Evolutionary conservation across 2,797 vertebrate genomes (phyloP).

Genomic region (Manis pentadactyla): DNA sequence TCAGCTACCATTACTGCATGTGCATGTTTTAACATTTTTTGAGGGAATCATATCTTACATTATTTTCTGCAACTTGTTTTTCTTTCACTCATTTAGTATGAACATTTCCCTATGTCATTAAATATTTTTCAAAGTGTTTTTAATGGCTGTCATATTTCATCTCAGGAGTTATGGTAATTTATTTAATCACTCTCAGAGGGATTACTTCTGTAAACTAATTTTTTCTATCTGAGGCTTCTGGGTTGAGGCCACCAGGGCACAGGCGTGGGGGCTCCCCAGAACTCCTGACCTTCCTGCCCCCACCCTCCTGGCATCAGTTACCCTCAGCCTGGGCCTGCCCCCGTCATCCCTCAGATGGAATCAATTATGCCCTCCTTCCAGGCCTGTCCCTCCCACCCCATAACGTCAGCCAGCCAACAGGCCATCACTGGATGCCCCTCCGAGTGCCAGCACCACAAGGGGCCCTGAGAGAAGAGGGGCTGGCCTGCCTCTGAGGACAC

Average conservation of each 20-base stretch:
- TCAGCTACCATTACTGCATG: background rate
- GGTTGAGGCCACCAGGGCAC: background rate
- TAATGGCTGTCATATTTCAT: constrained; percentile 63
- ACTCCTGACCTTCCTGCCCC: background rate
- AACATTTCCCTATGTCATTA: background rate
- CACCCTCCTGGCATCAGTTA: background rate
- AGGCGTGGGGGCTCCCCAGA: background rate
- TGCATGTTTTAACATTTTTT: background rate
- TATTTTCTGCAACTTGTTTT: background rate
- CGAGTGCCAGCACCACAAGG: background rate
- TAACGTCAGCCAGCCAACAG: constrained; percentile 46
- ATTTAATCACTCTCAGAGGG: constrained; percentile 50
- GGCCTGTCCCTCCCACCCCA: background rate
- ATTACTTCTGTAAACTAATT: constrained; percentile 62
- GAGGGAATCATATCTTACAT: background rate
- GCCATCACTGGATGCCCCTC: background rate
- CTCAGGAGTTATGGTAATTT: constrained; percentile 43
- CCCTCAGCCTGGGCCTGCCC: background rate
- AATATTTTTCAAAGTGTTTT: constrained; percentile 56
- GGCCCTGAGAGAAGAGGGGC: background rate
- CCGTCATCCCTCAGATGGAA: constrained; percentile 66
- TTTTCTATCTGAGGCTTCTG: constrained; percentile 1
- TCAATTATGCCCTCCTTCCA: constrained; percentile 43
- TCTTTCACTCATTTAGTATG: background rate
- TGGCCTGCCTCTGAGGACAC: background rate